These are phyloP conservation scores for Pseudomyrmex dendroicus DNA, from an alignment of 1,140 invertebrate species.

Conservation along the genomic window DNA sequence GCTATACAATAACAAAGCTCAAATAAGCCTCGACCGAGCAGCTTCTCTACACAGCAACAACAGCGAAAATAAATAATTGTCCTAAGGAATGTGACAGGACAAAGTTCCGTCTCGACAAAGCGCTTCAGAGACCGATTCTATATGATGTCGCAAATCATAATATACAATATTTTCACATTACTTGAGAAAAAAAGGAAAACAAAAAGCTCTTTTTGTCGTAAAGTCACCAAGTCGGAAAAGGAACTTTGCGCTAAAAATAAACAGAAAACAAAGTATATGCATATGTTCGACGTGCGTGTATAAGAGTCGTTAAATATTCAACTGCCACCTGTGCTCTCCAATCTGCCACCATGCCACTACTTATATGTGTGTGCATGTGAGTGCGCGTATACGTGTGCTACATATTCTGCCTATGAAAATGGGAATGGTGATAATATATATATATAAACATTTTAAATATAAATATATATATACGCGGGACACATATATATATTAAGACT, in stretches of 20 bases:
- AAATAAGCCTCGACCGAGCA: constrained; percentile 77
- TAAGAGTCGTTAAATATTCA: constrained; percentile 56
- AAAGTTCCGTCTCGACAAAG: constrained; percentile 40
- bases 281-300: constrained; percentile 38
- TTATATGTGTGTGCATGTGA: constrained; percentile 62
- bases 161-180: not conserved
- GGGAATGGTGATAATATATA: constrained; percentile 48
- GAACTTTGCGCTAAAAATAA: constrained; percentile 38
- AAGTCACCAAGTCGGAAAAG: constrained; percentile 5
- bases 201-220: not conserved
- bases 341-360: constrained; percentile 82
- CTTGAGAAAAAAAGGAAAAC: not conserved
- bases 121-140: constrained; percentile 2
- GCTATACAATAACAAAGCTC: constrained; percentile 81
- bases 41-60: constrained; percentile 67
- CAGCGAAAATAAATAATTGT: constrained; percentile 67
- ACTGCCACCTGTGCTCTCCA: constrained; percentile 79
- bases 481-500: constrained; percentile 64
- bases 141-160: constrained; percentile 19
- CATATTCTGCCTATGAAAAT: constrained; percentile 63
- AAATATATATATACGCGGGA: constrained; percentile 60
- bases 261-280: not conserved
- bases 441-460: constrained; percentile 64
- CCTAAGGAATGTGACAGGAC: constrained; percentile 57
- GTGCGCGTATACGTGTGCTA: constrained; percentile 60